Conservation (phyloP, 2,888 invertebrate genomes). For the Lottia scabra region DNA sequence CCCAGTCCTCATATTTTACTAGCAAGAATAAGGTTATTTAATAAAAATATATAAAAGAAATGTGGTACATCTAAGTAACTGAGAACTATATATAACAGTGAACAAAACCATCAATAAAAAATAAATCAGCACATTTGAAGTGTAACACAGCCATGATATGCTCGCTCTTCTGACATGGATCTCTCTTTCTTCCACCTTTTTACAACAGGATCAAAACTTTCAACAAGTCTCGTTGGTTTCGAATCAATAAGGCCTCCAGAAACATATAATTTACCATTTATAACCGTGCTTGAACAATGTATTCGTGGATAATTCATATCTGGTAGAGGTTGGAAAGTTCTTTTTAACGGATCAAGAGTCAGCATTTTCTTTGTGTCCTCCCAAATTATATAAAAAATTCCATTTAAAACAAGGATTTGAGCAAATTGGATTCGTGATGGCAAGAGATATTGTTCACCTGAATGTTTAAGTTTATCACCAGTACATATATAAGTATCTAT, state of each 20-base stretch:
- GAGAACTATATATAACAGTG: neutral
- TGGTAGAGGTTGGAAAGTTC: constrained; percentile 61
- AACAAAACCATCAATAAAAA: neutral
- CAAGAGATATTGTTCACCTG: constrained; percentile 65
- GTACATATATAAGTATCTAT: constrained; percentile 64
- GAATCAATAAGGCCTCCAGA: constrained; percentile 60
- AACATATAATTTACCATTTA: constrained; percentile 63
- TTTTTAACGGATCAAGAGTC: constrained; percentile 61
- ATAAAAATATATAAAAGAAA: no score
- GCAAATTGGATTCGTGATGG: constrained; percentile 62
- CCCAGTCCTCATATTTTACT: no score
- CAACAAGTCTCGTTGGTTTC: constrained; percentile 56
- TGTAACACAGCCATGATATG: constrained; percentile 65
- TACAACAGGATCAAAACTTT: constrained; percentile 62
- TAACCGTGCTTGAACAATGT: constrained; percentile 59
- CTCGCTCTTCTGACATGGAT: constrained; percentile 52
- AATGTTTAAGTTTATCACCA: constrained; percentile 45
- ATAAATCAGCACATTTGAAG: constrained; percentile 54
- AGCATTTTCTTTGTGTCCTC: constrained; percentile 64
- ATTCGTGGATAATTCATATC: constrained; percentile 56
- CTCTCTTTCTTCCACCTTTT: constrained; percentile 60
- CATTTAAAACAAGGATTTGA: constrained; percentile 62
- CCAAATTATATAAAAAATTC: constrained; percentile 68
- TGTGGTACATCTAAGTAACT: neutral
- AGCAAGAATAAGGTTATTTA: no score